Base-by-base conservation (phyloP, 2,797 vertebrate genomes). In the Acipenser ruthenus region DNA sequence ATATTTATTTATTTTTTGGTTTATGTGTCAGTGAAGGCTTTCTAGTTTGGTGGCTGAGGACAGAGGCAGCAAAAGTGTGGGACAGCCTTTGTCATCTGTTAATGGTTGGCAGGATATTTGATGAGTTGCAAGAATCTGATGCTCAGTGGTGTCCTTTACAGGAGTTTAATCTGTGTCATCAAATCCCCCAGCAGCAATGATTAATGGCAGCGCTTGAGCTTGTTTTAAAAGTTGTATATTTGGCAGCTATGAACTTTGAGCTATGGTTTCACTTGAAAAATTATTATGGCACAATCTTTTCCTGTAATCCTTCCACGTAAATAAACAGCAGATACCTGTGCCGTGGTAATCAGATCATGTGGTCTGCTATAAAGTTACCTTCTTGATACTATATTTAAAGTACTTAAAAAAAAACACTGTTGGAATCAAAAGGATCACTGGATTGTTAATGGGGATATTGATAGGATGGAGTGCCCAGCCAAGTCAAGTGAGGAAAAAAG, bases 111-210 rank as follows among this genome's bases (percentile, higher is more conserved):
- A 73, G 85, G 87, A 84, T 94, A 89, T 90, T 89, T 93, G 94
- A 95, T 96, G 95, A 97, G 93, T 95, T 91, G 90, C 88, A 91
- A 92, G 92, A 92, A 92, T 90, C 82, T 81, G 87, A 92, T 82
- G 89, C 91, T 88, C 89, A 88, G 85, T 86, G 90, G 93, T 94
- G 86, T 95, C 91, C 82, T 91, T 94, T 93, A 89, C 92, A 91
- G 87, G 86, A 86, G 82, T 90, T 91, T 93, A 89, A 93, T 94
- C 89, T 94, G 92, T 99, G 93, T 97, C 94, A 95, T 96, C 95
- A 92, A 88, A 93, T 90, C 91, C 83, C 77, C 81, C 79, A 74
- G 85, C 84, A 88, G 84, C 77, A 77, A 68, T 96, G 94, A 96
- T 94, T 95, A 94, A 97, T 88, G 86, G 83, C 78, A 72, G 74